Evolutionary conservation across 2,888 invertebrate genomes (phyloP).

Genomic region (Abscondita cerata): DNA sequence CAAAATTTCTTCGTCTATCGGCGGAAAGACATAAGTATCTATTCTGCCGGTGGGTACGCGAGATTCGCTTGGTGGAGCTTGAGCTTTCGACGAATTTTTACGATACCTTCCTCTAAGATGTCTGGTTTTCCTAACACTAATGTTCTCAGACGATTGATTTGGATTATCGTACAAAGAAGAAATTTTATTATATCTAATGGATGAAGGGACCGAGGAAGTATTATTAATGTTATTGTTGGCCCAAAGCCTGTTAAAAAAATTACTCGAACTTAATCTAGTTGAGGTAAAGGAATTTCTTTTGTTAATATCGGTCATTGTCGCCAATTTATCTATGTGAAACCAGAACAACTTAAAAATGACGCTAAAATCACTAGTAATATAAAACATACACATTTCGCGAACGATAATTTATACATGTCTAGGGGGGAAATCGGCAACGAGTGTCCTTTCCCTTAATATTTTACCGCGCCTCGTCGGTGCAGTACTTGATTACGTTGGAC

Average conservation of each 20-base stretch:
- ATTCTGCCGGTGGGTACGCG: slow-evolving; percentile 33
- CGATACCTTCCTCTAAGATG: slow-evolving; percentile 26
- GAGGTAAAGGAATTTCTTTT: slow-evolving; percentile 49
- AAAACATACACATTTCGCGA: slow-evolving; percentile 60
- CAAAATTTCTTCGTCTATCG: slow-evolving; percentile 14
- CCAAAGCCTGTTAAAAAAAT: slow-evolving; percentile 41
- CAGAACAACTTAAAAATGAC: slow-evolving; percentile 57
- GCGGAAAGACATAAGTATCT: slow-evolving; percentile 31
- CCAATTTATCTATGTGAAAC: slow-evolving; percentile 58
- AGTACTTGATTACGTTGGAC: slow-evolving; percentile 49
- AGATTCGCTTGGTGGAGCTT: slow-evolving; percentile 35
- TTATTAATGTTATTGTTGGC: slow-evolving; percentile 18
- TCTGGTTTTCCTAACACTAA: slow-evolving; percentile 33
- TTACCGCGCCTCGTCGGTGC: slow-evolving; percentile 50
- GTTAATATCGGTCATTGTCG: slow-evolving; percentile 53
- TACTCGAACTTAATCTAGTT: slow-evolving; percentile 44
- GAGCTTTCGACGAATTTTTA: slow-evolving; percentile 29
- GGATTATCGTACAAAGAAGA: slow-evolving; percentile 21
- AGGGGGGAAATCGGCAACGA: slow-evolving; percentile 40
- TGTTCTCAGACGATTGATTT: slow-evolving; percentile 23
- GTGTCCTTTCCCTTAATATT: slow-evolving; percentile 40
- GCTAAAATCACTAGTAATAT: slow-evolving; percentile 58
- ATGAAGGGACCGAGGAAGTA: slow-evolving; percentile 8
- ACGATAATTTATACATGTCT: slow-evolving; percentile 59
- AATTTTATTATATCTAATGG: slow-evolving; percentile 19